phyloP scores from a whole-genome alignment of 2,113 vertebrate genomes.

The Tonatia bakeri region DNA sequence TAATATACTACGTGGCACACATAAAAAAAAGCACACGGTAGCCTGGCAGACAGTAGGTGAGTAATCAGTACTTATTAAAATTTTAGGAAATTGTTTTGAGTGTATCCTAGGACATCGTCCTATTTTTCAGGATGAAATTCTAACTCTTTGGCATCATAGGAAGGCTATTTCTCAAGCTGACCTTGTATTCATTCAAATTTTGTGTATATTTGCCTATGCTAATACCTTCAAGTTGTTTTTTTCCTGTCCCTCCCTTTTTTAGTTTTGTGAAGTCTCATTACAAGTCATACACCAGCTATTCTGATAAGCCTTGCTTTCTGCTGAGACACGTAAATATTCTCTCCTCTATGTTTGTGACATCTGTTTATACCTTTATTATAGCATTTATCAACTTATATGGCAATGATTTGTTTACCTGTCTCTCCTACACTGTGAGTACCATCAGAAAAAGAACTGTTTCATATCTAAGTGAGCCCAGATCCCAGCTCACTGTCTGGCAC shows the following conservation, averaged over 20 bases:
- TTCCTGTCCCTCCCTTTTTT: background rate
- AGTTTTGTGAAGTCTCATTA: background rate
- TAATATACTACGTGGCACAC: background rate
- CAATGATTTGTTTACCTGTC: conserved; percentile 66
- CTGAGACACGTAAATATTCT: background rate
- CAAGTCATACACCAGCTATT: background rate
- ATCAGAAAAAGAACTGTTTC: conserved; percentile 37
- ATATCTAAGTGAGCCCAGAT: conserved; percentile 60
- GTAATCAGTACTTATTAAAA: background rate
- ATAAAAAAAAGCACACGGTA: background rate
- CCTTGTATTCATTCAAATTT: background rate
- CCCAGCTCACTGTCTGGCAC: conserved; percentile 56
- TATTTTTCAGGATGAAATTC: background rate
- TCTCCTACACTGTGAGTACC: conserved; percentile 21
- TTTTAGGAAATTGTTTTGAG: background rate
- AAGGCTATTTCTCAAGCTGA: background rate
- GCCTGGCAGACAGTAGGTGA: background rate
- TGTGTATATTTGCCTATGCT: background rate
- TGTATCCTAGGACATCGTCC: background rate
- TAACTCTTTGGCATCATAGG: background rate
- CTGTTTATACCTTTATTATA: conserved; percentile 58
- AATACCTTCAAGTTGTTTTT: background rate
- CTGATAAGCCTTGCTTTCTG: conserved; percentile 32
- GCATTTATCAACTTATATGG: conserved; percentile 61
- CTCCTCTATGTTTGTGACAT: conserved; percentile 32